Base-by-base conservation (phyloP, 2,888 invertebrate species). In the Unio delphinus region DNA sequence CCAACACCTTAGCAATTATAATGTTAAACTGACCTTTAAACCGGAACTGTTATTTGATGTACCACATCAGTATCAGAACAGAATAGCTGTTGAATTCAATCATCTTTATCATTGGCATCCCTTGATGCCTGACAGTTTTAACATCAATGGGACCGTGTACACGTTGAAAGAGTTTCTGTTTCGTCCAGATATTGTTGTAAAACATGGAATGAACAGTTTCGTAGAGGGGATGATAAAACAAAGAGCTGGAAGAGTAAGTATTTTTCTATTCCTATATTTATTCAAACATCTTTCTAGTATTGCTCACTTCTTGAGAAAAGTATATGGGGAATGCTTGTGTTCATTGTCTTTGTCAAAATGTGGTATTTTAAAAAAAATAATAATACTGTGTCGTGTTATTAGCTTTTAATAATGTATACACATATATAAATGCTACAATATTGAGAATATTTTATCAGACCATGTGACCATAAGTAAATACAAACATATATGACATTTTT, bases 31-130 rank as follows among this genome's bases (percentile, higher is more conserved):
- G 17, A 75, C 79, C 28, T 90, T 90, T 78, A 79, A 86, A 34
- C 91, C 91, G 0, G 86, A 89, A 62, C 75, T 90, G 64, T 76
- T 90, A 59, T 88, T 88, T 73, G 87, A 84, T 18, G 82, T 85
- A 56, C 66, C 74, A 11, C 87, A 88, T 74, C 90, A 90, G 81
- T 90, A 89, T 79, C 87, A 87, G 72, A 90, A 91, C 79, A 83
- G 89, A 58, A 90, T 91, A 67, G 80, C 86, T 30, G 78, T 87
- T 0, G 91, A 91, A 79, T 90, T 90, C 78, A 88, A 89, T 75
- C 89, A 90, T 73, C 84, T 91, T 65, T 90, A 90, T 79, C 90
- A 90, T 74, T 90, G 90, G 91, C 90, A 90, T 77, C 90, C 90
- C 0, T 79, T 90, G 28, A 87, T 90, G 83, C 90, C 91, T 0